Base-by-base conservation (phyloP, 2,888 invertebrate species). In the Galerucella calmariensis region DNA sequence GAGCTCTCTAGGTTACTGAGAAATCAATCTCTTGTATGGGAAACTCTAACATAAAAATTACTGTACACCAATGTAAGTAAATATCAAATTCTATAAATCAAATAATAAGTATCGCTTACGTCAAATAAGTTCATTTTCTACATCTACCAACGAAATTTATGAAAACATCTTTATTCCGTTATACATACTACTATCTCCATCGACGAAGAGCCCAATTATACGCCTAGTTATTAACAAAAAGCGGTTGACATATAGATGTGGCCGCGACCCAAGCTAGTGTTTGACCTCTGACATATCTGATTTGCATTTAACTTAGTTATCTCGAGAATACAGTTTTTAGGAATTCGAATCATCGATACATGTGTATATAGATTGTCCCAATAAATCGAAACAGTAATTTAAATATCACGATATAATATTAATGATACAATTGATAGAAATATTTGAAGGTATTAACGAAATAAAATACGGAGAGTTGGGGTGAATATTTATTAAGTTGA, bases 101-200 rank as follows among this genome's bases (percentile, higher is more conserved):
- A 41, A 41, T 41, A 41, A 41, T 41, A 41, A 41, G 35, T 41
- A 41, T 41, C 5, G 35, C 35, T 9, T 41, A 41, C 35, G 35
- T 41, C 35, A 9, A 41, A 41, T 41, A 41, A 51, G 51, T n/a
- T 51, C 14, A 51, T 51, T 51, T 51, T 14, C 51, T n/a, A 8
- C 2, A 51, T n/a, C 14, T 46, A 56, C 48, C 41, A 11, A 61
- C 35, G 27, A 56, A 71, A 71, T 65, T 69, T 69, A 71, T 71
- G 71, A 56, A 71, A 71, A 71, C 65, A 71, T 71, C 71, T 71
- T 12, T 58, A 71, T 71, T 71, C 71, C 71, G 71, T 71, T 71
- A 71, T 9, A 62, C 16, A 71, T 9, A 62, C 16, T 53, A 62
- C 24, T n/a, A 62, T 61, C 27, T 56, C 56, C 44, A 8, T 41